Conservation (phyloP, 2,113 vertebrate species). For the Salminus brasiliensis region DNA sequence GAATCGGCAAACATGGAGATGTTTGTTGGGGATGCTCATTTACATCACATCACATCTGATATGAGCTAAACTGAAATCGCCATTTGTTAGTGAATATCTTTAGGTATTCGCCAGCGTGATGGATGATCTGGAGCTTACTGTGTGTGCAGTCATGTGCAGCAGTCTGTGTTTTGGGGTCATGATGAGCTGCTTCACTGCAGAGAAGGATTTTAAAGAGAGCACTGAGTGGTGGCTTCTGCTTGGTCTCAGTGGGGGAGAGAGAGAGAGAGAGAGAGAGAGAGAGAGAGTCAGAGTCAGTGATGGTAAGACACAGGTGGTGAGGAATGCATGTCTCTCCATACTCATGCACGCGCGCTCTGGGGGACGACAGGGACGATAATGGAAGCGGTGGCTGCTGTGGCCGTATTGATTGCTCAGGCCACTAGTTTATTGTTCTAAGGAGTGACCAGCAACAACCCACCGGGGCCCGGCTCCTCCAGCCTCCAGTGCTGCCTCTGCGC, state of each 20-base stretch:
- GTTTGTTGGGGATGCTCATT: background rate
- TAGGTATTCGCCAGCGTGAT: background rate
- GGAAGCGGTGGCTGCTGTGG: constrained; percentile 69
- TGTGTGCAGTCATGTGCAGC: constrained; percentile 13
- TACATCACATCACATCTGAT: background rate
- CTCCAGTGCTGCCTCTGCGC: constrained; percentile 65
- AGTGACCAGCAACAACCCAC: constrained; percentile 78
- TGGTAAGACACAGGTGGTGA: constrained; percentile 41
- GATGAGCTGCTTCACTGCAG: constrained; percentile 18
- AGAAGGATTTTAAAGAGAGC: background rate
- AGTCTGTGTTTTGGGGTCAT: constrained; percentile 17
- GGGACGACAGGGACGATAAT: constrained; percentile 61
- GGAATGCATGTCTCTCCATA: constrained; percentile 47
- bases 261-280: constrained; percentile 16
- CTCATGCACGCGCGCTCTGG: constrained; percentile 38
- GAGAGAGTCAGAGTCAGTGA: constrained; percentile 29
- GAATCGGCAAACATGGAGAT: no score
- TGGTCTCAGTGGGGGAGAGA: constrained; percentile 14
- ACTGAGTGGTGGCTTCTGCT: constrained; percentile 2
- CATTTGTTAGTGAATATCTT: constrained; percentile 3
- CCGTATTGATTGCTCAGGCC: constrained; percentile 78
- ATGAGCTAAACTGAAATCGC: background rate
- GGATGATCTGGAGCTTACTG: background rate
- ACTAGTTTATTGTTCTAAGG: constrained; percentile 80
- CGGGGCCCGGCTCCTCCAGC: constrained; percentile 68